phyloP scores from a whole-genome alignment of 2,797 vertebrate genomes.

The Balearica regulorum region DNA sequence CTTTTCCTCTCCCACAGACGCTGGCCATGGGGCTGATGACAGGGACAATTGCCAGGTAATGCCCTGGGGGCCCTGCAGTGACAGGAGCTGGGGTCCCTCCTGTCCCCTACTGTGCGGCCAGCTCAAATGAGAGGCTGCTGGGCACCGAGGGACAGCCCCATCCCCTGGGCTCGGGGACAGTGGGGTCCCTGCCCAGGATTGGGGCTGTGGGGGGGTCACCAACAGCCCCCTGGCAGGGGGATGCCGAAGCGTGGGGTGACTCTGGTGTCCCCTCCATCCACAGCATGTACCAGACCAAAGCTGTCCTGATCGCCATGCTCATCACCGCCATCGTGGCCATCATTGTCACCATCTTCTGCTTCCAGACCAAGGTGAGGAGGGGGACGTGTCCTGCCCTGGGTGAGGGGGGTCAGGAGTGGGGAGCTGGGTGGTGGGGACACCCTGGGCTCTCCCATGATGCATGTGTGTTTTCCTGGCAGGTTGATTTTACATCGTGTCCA shows the following conservation, averaged over 20 bases:
- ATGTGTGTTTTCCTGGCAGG: conserved; percentile 65
- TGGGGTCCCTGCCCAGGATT: too few species aligned
- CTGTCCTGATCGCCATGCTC: conserved; percentile 86
- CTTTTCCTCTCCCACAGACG: conserved; percentile 76
- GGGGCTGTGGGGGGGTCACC: background rate
- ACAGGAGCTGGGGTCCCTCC: background rate
- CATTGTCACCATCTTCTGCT: conserved; percentile 93
- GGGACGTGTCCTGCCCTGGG: background rate
- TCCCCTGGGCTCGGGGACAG: background rate
- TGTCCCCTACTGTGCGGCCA: fast-evolving
- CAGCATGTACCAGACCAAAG: conserved; percentile 85
- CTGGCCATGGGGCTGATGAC: conserved; percentile 91
- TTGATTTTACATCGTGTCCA: conserved; percentile 93
- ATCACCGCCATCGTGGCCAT: conserved; percentile 90
- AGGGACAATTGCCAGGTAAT: conserved; percentile 89
- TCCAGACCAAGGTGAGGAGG: conserved; percentile 92
- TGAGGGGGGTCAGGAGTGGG: fast-evolving
- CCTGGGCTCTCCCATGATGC: background rate
- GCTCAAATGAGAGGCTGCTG: background rate
- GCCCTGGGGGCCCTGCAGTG: fast-evolving
- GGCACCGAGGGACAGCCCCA: background rate
- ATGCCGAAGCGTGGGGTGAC: background rate
- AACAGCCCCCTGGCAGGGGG: background rate
- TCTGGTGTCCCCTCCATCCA: background rate
- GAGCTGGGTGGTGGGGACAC: background rate